These are phyloP conservation scores for Sphaeridia pumilis DNA, from an alignment of 2,888 invertebrate species.

Conservation along the genomic window DNA sequence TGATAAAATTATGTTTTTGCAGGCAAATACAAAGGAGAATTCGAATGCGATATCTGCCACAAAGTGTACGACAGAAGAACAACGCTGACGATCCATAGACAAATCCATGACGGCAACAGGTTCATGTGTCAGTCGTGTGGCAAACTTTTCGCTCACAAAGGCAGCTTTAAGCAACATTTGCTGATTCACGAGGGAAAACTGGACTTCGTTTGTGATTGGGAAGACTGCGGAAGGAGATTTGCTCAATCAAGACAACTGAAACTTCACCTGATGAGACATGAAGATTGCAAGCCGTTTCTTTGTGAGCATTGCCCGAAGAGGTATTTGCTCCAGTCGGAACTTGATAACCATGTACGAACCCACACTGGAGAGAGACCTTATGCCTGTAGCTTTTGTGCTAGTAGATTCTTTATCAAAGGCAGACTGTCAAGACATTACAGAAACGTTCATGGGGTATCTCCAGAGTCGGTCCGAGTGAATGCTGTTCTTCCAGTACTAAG, in stretches of 20 bases:
- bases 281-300: not conserved
- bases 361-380: conserved; percentile 2
- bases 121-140: conserved; percentile 1
- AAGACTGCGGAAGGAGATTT: conserved; percentile 1
- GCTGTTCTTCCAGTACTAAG: too few relatives aligned
- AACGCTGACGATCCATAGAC: not conserved
- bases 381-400: not conserved
- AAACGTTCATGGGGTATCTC: not conserved
- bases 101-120: not conserved
- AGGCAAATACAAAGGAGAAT: not conserved
- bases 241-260: not conserved
- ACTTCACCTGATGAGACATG: not conserved
- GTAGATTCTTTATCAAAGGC: conserved; percentile 6
- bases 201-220: not conserved
- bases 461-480: too few relatives aligned
- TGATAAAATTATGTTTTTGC: too few relatives aligned
- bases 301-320: conserved; percentile 2
- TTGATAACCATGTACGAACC: not conserved
- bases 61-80: not conserved
- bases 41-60: not conserved
- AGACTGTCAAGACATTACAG: conserved; percentile 1
- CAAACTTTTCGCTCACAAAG: not conserved
- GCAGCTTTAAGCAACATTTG: conserved; percentile 2
- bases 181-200: not conserved
- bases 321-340: not conserved